Base-by-base conservation (phyloP, 2,113 vertebrate genomes). In the Sebastes fasciatus region DNA sequence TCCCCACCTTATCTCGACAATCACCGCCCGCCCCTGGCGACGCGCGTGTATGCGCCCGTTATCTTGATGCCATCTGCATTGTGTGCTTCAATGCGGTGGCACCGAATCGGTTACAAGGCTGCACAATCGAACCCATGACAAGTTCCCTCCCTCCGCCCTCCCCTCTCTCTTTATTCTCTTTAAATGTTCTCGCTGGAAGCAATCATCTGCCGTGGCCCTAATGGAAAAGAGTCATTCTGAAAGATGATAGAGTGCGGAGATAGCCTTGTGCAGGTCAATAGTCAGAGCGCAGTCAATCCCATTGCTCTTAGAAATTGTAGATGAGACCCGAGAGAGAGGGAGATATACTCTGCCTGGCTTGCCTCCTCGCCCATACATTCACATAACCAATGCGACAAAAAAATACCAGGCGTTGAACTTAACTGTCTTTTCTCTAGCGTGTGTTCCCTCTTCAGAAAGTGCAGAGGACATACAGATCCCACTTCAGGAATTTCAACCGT, bases 251-350 rank as follows among this genome's bases (percentile, higher is more conserved):
- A 85, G 77, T 74, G 77, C 54, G 4, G 61, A 84, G 80, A 90
- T 77, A 81, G 86, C 77, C 71, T 63, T 70, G 84, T 58, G 71
- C 75, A 79, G 83, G 89, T 92, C 91, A 92, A 89, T 89, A 84
- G 82, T 34, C 71, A 6, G 81, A 68, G 76, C 71, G 52, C 71
- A 88, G 82, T 85, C 79, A 84, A 87, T 80, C 74, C 74, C 48
- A 58, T 58, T 81, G 84, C 86, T 87, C 60, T 90, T 83, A 88
- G 74, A 80, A 81, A 77, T 62, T 80, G 71, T 49, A 81, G 74
- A 89, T 72, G 74, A 77, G 75, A 80, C 58, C 48, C 52, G 34
- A 45, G 68, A 75, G 54, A 74, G 66, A 70, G 64, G 40, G 73
- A n/a, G 61, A 73, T 65, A 79, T 26, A 63, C 74, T 75, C 71